Conservation (phyloP, 2,888 invertebrate genomes). For the Cyaniris semiargus region DNA sequence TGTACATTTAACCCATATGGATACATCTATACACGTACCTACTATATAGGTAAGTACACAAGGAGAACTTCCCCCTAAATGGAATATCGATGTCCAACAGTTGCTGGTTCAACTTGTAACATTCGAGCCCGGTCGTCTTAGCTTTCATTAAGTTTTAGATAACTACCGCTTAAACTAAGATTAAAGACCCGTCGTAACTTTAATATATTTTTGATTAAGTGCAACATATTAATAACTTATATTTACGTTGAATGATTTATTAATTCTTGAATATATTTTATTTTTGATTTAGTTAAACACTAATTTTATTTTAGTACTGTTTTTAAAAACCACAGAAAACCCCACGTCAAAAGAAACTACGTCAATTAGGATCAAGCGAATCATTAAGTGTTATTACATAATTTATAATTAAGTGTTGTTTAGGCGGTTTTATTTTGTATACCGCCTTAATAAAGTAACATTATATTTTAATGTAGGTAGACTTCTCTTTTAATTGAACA, state of each 20-base stretch:
- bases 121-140: conserved; percentile 5
- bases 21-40: neutral
- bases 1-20: neutral
- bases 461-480: neutral
- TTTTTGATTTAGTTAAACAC: no score
- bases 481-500: neutral
- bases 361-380: no score
- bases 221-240: no score
- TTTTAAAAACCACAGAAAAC: no score
- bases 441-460: neutral
- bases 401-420: neutral
- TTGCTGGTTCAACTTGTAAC: neutral
- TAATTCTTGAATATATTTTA: no score
- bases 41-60: neutral
- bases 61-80: neutral
- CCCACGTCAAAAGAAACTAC: no score
- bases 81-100: conserved; percentile 13
- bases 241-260: no score
- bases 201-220: neutral
- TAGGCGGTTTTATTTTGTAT: neutral
- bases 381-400: no score
- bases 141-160: conserved; percentile 20
- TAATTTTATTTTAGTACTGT: no score
- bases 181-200: neutral
- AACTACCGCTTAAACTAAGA: neutral